Conservation (phyloP, 2,113 vertebrate genomes). For the Notarius lentiginosus region DNA sequence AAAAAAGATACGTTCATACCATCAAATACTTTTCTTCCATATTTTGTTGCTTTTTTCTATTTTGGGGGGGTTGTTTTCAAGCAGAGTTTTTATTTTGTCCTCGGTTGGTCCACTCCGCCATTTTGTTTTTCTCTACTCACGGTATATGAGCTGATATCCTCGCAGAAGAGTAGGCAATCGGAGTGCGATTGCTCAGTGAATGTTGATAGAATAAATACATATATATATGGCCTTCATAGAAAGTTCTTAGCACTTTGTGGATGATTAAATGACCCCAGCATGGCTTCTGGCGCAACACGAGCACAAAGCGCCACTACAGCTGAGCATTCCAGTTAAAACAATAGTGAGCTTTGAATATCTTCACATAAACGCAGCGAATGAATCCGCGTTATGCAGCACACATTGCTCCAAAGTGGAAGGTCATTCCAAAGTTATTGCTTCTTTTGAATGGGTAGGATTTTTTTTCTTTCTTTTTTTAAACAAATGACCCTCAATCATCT, state of each 20-base stretch:
- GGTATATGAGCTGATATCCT: no score
- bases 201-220: no score
- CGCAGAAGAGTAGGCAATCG: no score
- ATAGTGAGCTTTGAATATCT: conserved; percentile 37
- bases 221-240: background rate
- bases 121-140: no score
- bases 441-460: conserved; percentile 5
- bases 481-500: conserved; percentile 53
- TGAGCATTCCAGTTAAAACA: conserved; percentile 15
- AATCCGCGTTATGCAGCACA: conserved; percentile 35
- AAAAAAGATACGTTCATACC: no score
- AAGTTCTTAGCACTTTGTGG: background rate
- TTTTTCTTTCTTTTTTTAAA: background rate
- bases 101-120: no score
- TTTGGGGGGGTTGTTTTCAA: no score
- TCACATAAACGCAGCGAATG: conserved; percentile 30
- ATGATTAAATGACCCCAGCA: conserved; percentile 36
- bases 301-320: conserved; percentile 19
- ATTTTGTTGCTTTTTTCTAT: no score
- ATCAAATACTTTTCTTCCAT: no score
- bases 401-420: conserved; percentile 37
- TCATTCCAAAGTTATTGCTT: conserved; percentile 38
- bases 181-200: no score
- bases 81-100: no score
- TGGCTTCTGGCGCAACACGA: conserved; percentile 5